These are phyloP conservation scores for Philereme transversata DNA, from an alignment of 2,888 invertebrate species.

Conservation along the genomic window DNA sequence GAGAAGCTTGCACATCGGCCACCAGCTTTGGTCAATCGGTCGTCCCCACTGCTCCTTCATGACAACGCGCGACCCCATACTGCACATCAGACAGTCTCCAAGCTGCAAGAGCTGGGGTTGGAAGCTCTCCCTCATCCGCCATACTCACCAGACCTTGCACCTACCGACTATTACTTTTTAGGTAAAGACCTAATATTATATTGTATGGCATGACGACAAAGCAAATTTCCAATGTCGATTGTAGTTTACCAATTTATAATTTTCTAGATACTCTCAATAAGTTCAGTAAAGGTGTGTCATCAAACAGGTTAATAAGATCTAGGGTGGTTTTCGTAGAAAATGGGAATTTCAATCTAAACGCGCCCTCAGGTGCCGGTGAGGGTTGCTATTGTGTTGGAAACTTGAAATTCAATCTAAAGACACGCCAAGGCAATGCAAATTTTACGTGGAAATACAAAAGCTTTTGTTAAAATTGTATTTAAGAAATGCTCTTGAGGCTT, in stretches of 20 bases:
- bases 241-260: background rate
- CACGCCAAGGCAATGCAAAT: conserved; percentile 26
- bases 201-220: too few species aligned
- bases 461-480: conserved; percentile 14
- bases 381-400: conserved; percentile 49
- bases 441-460: conserved; percentile 24
- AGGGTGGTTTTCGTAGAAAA: conserved; percentile 66
- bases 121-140: too few species aligned
- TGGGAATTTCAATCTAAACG: conserved; percentile 78
- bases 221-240: background rate
- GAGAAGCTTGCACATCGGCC: too few species aligned
- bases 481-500: conserved; percentile 7
- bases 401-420: conserved; percentile 51
- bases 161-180: too few species aligned
- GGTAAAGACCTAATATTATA: too few species aligned
- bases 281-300: conserved; percentile 58
- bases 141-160: too few species aligned
- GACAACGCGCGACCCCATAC: too few species aligned
- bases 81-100: too few species aligned
- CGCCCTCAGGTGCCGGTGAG: conserved; percentile 68
- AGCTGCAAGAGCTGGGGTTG: too few species aligned
- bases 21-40: too few species aligned
- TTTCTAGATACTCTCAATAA: conserved; percentile 22
- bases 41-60: too few species aligned
- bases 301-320: conserved; percentile 61